A percentile compares a stretch with the other conserved stretches of the same genome.
Conservation (phyloP, 1,140 invertebrate species). For the Hyphantria cunea region DNA sequence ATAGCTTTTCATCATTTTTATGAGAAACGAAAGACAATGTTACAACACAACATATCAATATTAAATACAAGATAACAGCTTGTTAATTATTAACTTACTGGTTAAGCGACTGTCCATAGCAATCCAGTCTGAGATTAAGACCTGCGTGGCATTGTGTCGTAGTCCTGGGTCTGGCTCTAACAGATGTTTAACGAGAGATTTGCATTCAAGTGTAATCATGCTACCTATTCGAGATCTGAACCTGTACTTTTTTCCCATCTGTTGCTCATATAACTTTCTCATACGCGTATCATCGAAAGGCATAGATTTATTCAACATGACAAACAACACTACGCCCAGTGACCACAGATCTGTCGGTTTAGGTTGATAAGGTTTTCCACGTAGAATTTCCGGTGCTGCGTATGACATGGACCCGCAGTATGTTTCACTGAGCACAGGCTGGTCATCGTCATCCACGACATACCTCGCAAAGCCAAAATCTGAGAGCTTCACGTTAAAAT, state of each 20-base stretch:
- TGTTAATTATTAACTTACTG: constrained; percentile 45
- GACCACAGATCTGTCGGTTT: constrained; percentile 87
- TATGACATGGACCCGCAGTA: constrained; percentile 89
- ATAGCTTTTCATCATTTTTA: constrained; percentile 42
- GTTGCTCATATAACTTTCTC: constrained; percentile 85
- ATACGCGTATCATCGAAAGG: constrained; percentile 91
- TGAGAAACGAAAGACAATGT: too few relatives aligned
- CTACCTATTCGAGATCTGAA: constrained; percentile 84
- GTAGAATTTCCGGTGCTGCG: constrained; percentile 87
- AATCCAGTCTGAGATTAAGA: constrained; percentile 73
- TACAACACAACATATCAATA: too few relatives aligned
- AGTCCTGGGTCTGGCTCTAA: constrained; percentile 84
- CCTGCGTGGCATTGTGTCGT: constrained; percentile 57
- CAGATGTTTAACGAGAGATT: constrained; percentile 81
- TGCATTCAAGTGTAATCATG: constrained; percentile 78
- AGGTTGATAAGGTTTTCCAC: constrained; percentile 84
- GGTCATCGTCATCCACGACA: constrained; percentile 78
- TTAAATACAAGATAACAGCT: too few relatives aligned
- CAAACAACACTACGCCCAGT: constrained; percentile 86
- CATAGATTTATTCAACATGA: constrained; percentile 90
- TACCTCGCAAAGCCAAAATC: constrained; percentile 91
- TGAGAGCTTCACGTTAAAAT: constrained; percentile 88
- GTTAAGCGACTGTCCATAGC: constrained; percentile 77
- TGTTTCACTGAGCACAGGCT: constrained; percentile 84
- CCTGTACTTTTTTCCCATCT: constrained; percentile 84